Evolutionary conservation across 1,140 invertebrate genomes (phyloP).

Genomic region (Mylabris phalerata): DNA sequence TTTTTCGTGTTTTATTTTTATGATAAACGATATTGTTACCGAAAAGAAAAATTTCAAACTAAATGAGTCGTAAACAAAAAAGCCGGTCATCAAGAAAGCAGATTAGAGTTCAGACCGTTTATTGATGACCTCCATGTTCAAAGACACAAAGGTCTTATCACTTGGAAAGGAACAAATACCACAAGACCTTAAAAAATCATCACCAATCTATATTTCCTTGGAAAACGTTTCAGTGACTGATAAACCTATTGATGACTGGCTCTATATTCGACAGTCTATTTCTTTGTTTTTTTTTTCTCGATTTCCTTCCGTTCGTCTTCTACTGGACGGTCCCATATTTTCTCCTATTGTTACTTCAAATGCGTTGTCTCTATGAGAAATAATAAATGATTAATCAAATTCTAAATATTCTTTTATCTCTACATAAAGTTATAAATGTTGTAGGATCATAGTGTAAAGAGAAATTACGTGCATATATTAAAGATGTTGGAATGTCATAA

Average conservation of each 20-base stretch:
- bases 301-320: neutral
- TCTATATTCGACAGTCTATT: slow-evolving; percentile 35
- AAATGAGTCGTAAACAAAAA: slow-evolving; percentile 39
- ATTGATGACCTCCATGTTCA: slow-evolving; percentile 39
- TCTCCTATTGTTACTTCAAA: too few species aligned
- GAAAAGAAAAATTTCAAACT: slow-evolving; percentile 31
- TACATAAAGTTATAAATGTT: too few species aligned
- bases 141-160: slow-evolving; percentile 41
- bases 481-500: too few species aligned
- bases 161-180: slow-evolving; percentile 34
- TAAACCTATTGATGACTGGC: slow-evolving; percentile 39
- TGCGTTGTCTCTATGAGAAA: too few species aligned
- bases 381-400: too few species aligned
- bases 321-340: too few species aligned
- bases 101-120: slow-evolving; percentile 34
- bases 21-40: too few species aligned
- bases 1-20: too few species aligned
- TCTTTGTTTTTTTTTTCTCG: slow-evolving; percentile 17
- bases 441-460: too few species aligned
- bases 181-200: slow-evolving; percentile 34
- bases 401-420: too few species aligned
- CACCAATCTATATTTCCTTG: slow-evolving; percentile 37
- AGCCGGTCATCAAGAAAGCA: slow-evolving; percentile 35
- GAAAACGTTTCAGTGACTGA: slow-evolving; percentile 35
- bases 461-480: too few species aligned